phyloP scores from a whole-genome alignment of 1,140 invertebrate species.

The Piezodorus guildinii region DNA sequence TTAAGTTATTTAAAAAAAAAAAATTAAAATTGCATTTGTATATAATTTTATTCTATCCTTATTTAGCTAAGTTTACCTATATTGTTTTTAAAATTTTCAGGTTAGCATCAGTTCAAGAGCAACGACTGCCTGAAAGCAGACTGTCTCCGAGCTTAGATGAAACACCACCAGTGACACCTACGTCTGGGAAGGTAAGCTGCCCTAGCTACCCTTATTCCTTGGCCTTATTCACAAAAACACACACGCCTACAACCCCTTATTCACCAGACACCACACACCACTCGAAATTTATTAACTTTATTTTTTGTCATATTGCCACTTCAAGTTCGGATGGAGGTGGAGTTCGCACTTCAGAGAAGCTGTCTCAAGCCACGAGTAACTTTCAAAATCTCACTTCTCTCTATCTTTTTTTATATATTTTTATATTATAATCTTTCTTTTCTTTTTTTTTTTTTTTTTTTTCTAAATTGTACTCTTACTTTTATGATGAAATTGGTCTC shows the following conservation, averaged over 20 bases:
- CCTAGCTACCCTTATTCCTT: background rate
- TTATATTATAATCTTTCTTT: constrained; percentile 28
- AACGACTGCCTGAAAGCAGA: constrained; percentile 57
- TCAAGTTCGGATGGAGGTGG: constrained; percentile 78
- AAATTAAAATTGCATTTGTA: no score
- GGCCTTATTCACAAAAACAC: constrained; percentile 13
- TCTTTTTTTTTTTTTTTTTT: constrained; percentile 21
- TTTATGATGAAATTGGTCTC: constrained; percentile 17
- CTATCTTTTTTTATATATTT: constrained; percentile 34
- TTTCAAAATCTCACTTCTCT: constrained; percentile 36
- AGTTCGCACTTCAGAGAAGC: constrained; percentile 90
- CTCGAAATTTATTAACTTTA: constrained; percentile 19
- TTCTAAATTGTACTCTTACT: constrained; percentile 9
- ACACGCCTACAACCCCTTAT: constrained; percentile 11
- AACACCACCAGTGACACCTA: constrained; percentile 48
- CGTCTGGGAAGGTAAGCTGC: constrained; percentile 49
- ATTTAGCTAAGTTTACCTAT: no score
- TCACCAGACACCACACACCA: constrained; percentile 15
- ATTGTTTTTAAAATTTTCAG: constrained; percentile 37
- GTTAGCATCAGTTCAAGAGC: constrained; percentile 88
- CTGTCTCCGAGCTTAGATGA: constrained; percentile 47
- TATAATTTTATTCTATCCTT: no score
- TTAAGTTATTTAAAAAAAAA: no score
- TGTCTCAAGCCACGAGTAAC: constrained; percentile 61
- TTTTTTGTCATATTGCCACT: constrained; percentile 25